Percentiles rank a stretch among this genome's conserved stretches.
Conservation (phyloP, 2,888 invertebrate species). For the Neocrepidodera transversa region DNA sequence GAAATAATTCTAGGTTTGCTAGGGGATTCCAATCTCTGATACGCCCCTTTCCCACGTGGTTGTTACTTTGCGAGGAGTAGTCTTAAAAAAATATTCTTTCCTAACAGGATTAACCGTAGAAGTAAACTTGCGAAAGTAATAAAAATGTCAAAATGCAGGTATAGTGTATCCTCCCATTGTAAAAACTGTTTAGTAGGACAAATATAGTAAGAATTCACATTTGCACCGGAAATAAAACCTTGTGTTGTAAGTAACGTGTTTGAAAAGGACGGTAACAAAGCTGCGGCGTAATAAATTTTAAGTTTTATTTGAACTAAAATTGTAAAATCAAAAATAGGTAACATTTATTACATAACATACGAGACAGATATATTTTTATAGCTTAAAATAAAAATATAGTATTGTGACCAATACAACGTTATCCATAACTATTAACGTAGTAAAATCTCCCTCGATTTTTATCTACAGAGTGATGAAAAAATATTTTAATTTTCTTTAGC, state of each 20-base stretch:
- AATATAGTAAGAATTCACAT: slow-evolving; percentile 5
- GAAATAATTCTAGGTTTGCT: slow-evolving; percentile 34
- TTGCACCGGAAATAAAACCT: slow-evolving; percentile 7
- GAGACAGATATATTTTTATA: too few relatives aligned
- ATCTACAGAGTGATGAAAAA: too few relatives aligned
- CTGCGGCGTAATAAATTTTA: neutral
- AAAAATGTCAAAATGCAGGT: slow-evolving; percentile 28
- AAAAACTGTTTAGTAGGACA: slow-evolving; percentile 8
- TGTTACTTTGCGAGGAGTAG: slow-evolving; percentile 11
- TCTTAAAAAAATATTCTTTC: slow-evolving; percentile 9
- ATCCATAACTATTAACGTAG: too few relatives aligned
- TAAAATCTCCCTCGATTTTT: too few relatives aligned
- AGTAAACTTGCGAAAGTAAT: slow-evolving; percentile 24
- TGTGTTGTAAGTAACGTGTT: neutral
- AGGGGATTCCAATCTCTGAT: slow-evolving; percentile 25
- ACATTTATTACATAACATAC: too few relatives aligned
- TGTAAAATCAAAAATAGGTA: neutral
- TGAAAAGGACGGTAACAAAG: neutral
- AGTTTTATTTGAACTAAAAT: neutral
- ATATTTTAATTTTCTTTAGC: too few relatives aligned
- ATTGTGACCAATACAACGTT: too few relatives aligned
- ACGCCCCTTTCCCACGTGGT: slow-evolving; percentile 33
- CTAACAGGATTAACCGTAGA: slow-evolving; percentile 25
- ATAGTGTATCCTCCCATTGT: slow-evolving; percentile 17
- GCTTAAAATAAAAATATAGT: too few relatives aligned